phyloP scores from a whole-genome alignment of 2,113 vertebrate genomes.

The Tor tambroides region DNA sequence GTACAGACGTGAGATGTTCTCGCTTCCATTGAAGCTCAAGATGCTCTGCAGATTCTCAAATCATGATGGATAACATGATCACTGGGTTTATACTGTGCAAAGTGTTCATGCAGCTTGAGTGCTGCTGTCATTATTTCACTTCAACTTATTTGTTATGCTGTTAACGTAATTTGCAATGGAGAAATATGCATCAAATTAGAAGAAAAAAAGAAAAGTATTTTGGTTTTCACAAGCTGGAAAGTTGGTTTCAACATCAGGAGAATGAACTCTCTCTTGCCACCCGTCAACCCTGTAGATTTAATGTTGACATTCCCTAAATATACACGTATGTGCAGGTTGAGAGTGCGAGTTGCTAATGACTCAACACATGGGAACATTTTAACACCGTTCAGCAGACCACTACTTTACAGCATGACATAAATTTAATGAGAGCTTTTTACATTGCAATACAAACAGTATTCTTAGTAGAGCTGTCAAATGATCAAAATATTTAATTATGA shows the following conservation, averaged over 20 bases:
- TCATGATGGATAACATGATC: neutral
- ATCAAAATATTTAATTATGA: neutral
- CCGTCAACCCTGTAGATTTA: neutral
- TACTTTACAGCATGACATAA: neutral
- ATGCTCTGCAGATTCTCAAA: neutral
- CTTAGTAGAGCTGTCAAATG: neutral
- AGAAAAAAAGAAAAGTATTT: no score
- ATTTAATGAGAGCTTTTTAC: neutral
- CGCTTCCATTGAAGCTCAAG: neutral
- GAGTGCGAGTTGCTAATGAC: neutral
- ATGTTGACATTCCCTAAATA: constrained; percentile 10
- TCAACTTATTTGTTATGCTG: neutral
- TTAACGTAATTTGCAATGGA: neutral
- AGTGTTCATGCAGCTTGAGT: neutral
- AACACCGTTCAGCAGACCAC: neutral
- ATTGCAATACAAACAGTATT: neutral
- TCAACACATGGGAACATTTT: constrained; percentile 19
- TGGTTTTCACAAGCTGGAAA: no score
- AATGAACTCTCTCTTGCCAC: neutral
- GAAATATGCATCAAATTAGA: neutral
- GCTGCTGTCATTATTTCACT: neutral
- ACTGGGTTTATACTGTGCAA: neutral
- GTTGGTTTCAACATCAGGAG: no score
- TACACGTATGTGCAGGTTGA: neutral
- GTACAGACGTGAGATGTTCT: neutral